Conservation (phyloP, 2,113 vertebrate genomes). For the Tenebrosternarchus preto region DNA sequence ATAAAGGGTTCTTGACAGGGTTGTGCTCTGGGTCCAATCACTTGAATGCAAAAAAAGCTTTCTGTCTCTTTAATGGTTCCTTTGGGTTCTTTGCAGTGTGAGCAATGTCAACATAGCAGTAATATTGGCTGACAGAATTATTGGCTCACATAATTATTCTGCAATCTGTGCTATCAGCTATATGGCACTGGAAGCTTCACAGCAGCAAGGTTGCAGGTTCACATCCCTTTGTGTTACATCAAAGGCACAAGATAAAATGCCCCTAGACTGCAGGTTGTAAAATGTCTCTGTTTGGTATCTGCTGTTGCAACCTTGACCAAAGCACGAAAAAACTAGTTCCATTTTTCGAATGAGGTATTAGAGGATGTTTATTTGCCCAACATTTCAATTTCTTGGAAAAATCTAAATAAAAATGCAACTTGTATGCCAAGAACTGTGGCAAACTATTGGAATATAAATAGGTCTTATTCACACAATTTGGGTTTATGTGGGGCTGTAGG, state of each 20-base stretch:
- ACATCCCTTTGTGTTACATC: neutral
- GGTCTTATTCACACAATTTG: neutral
- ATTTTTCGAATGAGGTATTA: neutral
- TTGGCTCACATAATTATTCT: neutral
- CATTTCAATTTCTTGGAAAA: neutral
- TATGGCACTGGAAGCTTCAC: neutral
- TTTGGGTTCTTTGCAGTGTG: neutral
- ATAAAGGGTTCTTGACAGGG: neutral
- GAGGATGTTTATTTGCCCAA: neutral
- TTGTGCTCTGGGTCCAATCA: neutral
- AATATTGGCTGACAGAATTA: neutral
- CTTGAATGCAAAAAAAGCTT: neutral
- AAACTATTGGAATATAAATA: neutral
- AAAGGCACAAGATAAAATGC: neutral
- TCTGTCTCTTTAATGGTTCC: neutral
- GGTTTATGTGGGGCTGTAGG: neutral
- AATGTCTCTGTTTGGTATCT: neutral
- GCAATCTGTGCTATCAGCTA: neutral
- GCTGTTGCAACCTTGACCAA: neutral
- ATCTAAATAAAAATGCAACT: neutral
- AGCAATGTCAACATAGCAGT: neutral
- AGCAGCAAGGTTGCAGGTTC: neutral
- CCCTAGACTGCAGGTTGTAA: neutral
- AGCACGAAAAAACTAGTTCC: neutral
- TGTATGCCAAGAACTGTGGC: neutral